phyloP scores from a whole-genome alignment of 2,113 vertebrate genomes.

The Mesitornis unicolor region DNA sequence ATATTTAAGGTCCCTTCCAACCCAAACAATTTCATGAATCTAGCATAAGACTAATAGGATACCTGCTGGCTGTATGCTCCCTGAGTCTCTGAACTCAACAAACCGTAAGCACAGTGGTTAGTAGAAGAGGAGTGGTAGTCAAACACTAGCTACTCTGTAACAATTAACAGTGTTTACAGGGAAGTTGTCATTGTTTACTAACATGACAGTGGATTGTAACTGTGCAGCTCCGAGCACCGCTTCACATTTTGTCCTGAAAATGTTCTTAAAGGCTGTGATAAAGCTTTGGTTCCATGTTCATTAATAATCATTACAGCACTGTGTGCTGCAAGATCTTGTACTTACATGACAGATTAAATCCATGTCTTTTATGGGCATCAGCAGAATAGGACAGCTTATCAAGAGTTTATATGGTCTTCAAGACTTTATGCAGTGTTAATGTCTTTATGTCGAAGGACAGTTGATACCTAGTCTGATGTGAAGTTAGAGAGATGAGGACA shows the following conservation, averaged over 20 bases:
- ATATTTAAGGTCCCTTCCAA: too few relatives aligned
- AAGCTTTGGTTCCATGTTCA: not conserved
- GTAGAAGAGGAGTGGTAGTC: not conserved
- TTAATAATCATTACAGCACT: not conserved
- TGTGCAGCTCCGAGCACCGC: not conserved
- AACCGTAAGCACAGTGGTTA: not conserved
- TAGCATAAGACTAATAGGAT: not conserved
- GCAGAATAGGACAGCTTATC: not conserved
- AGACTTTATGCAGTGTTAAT: not conserved
- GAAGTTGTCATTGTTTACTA: not conserved
- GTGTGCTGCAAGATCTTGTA: not conserved
- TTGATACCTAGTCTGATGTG: not conserved
- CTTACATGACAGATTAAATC: not conserved
- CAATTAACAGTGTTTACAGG: not conserved
- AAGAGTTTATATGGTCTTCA: not conserved
- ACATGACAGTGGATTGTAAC: not conserved
- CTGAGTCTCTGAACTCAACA: not conserved
- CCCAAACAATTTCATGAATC: too few relatives aligned
- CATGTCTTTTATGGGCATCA: not conserved
- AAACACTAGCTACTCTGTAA: not conserved
- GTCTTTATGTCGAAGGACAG: not conserved
- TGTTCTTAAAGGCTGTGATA: not conserved
- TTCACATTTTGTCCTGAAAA: rapidly evolving
- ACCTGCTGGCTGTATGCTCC: not conserved
- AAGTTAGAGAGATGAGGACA: not conserved